phyloP scores from a whole-genome alignment of 1,140 invertebrate genomes.

The Glomeris maerens region DNA sequence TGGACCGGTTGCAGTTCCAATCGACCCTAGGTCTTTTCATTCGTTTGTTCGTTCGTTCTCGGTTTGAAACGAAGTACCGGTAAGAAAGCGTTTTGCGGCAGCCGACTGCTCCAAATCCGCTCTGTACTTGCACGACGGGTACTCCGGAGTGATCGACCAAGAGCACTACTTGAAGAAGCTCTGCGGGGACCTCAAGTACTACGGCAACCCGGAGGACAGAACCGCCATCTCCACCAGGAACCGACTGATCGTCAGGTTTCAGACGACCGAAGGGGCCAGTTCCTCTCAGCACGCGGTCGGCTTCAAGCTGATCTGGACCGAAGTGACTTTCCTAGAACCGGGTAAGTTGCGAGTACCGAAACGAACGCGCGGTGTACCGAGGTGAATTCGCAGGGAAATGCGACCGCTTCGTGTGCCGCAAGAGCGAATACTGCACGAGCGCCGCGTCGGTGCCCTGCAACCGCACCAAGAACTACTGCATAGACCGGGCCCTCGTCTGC shows the following conservation, averaged over 20 bases:
- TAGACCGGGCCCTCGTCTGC: conserved; percentile 26
- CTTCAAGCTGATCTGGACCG: conserved; percentile 29
- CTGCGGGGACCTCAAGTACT: conserved; percentile 28
- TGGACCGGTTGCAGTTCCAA: conserved; percentile 31
- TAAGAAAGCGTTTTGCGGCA: conserved; percentile 20
- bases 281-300: conserved; percentile 19
- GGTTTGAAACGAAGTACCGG: conserved; percentile 30
- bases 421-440: conserved; percentile 24
- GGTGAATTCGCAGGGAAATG: conserved; percentile 10
- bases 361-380: too few relatives aligned
- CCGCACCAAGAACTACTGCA: conserved; percentile 24
- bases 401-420: conserved; percentile 20
- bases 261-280: conserved; percentile 15
- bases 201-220: conserved; percentile 25
- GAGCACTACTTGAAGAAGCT: conserved; percentile 19
- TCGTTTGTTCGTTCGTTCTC: too few relatives aligned
- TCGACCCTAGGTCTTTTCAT: too few relatives aligned
- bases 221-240: conserved; percentile 25
- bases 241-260: conserved; percentile 24
- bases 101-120: conserved; percentile 24
- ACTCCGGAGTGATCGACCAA: conserved; percentile 20
- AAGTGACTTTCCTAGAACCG: conserved; percentile 21
- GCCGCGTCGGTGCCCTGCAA: conserved; percentile 20
- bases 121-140: conserved; percentile 26
- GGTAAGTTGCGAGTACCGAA: too few relatives aligned